These are phyloP conservation scores for Lepidurus arcticus DNA, from an alignment of 1,140 invertebrate species.

Conservation along the genomic window DNA sequence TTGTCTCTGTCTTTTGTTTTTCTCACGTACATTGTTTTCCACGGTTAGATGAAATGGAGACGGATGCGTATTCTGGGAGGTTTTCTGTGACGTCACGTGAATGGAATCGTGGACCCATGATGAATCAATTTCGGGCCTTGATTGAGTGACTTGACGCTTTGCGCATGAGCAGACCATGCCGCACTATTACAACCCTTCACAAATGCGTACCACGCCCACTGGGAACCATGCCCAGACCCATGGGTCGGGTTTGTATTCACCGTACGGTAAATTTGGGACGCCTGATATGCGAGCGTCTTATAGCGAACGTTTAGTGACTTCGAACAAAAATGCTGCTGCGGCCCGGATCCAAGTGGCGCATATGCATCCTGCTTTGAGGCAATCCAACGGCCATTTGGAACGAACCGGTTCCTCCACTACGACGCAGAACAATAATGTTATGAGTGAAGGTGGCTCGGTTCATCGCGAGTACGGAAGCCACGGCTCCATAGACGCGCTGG, in stretches of 20 bases:
- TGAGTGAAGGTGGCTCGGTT: slow-evolving; percentile 49
- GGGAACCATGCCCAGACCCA: slow-evolving; percentile 8
- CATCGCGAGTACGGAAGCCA: slow-evolving; percentile 56
- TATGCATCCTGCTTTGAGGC: slow-evolving; percentile 34
- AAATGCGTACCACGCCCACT: slow-evolving; percentile 9
- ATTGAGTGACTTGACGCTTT: slow-evolving; percentile 4
- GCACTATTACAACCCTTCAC: slow-evolving; percentile 19
- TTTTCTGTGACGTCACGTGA: not conserved
- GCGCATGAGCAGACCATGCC: not conserved
- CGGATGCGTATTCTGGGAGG: not conserved
- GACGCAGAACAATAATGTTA: slow-evolving; percentile 42
- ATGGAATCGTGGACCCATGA: not conserved
- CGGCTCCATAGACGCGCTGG: slow-evolving; percentile 57
- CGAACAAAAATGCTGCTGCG: slow-evolving; percentile 27
- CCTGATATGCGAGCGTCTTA: slow-evolving; percentile 39
- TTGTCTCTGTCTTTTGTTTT: not conserved
- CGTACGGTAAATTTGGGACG: slow-evolving; percentile 37
- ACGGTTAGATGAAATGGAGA: not conserved
- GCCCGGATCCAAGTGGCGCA: slow-evolving; percentile 28
- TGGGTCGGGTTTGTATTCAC: not conserved
- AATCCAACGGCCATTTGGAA: slow-evolving; percentile 50
- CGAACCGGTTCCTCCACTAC: slow-evolving; percentile 62
- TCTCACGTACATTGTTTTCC: not conserved
- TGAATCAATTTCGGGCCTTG: not conserved
- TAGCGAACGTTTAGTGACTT: slow-evolving; percentile 38